Evolutionary conservation across 2,888 invertebrate species (phyloP).

Genomic region (Aphodius sticticus): DNA sequence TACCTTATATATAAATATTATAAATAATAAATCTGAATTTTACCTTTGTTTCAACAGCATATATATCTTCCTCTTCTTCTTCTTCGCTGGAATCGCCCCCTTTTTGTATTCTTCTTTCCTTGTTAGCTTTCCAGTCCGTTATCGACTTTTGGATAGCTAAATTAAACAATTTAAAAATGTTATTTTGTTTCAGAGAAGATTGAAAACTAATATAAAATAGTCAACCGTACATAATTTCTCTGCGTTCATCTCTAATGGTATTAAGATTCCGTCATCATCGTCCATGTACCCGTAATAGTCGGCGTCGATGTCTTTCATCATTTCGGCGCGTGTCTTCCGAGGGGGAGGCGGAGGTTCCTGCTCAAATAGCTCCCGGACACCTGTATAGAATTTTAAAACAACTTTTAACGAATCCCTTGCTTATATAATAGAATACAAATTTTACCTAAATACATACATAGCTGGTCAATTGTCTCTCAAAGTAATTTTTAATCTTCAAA

Average conservation of each 20-base stretch:
- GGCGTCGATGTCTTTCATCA: slow-evolving; percentile 98
- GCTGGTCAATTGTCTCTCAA: slow-evolving; percentile 27
- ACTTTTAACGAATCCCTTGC: neutral
- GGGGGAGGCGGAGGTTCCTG: slow-evolving; percentile 92
- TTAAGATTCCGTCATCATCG: slow-evolving; percentile 95
- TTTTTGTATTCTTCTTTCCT: slow-evolving; percentile 65
- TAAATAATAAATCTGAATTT: slow-evolving; percentile 9
- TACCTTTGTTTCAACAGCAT: slow-evolving; percentile 65
- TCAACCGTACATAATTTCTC: slow-evolving; percentile 71
- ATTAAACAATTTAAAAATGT: slow-evolving; percentile 37
- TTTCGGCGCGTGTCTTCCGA: slow-evolving; percentile 91
- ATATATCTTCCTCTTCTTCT: slow-evolving; percentile 77
- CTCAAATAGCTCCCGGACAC: slow-evolving; percentile 96
- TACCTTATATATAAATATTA: no score
- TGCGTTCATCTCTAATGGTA: slow-evolving; percentile 84
- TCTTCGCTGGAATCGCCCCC: slow-evolving; percentile 60
- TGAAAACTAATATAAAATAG: neutral
- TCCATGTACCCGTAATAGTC: slow-evolving; percentile 99
- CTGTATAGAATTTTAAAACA: slow-evolving; percentile 54
- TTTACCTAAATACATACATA: slow-evolving; percentile 26
- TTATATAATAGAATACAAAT: slow-evolving; percentile 18
- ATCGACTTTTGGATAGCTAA: slow-evolving; percentile 67
- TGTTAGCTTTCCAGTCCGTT: slow-evolving; percentile 76
- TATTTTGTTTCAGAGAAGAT: neutral
- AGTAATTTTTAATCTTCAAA: neutral